phyloP scores from a whole-genome alignment of 35 echinoderm and acorn worm genomes.

The Anneissia japonica region DNA sequence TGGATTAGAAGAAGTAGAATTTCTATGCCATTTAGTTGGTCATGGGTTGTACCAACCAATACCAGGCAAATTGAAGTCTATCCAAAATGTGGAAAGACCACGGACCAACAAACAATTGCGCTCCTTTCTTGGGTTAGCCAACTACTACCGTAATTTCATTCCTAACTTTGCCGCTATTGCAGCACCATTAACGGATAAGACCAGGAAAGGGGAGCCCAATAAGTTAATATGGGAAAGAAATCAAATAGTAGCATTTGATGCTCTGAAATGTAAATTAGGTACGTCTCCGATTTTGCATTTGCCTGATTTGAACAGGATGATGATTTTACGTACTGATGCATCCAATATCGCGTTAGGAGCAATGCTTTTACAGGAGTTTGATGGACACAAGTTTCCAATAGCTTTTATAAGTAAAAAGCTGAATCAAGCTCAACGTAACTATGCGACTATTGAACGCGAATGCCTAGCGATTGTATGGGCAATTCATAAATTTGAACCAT shows the following conservation, averaged over 20 bases:
- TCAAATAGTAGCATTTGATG: neutral
- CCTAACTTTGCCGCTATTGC: conserved; percentile 36
- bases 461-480: conserved; percentile 37
- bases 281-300: conserved; percentile 14
- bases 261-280: conserved; percentile 7
- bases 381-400: neutral
- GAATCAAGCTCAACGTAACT: conserved; percentile 8
- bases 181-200: neutral
- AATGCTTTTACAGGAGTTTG: conserved; percentile 4
- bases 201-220: conserved; percentile 18
- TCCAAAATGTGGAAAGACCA: no score
- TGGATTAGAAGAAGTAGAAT: no score
- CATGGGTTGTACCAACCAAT: no score
- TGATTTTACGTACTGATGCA: conserved; percentile 20
- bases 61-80: no score
- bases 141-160: conserved; percentile 16
- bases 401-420: conserved; percentile 14
- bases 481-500: conserved; percentile 31
- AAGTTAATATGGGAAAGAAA: conserved; percentile 9
- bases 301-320: neutral
- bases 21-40: no score
- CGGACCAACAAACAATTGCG: neutral
- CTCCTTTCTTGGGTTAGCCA: conserved; percentile 6
- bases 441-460: conserved; percentile 23
- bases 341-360: conserved; percentile 10